These are phyloP conservation scores for Melanargia galathea DNA, from an alignment of 2,888 invertebrate genomes.

Conservation along the genomic window DNA sequence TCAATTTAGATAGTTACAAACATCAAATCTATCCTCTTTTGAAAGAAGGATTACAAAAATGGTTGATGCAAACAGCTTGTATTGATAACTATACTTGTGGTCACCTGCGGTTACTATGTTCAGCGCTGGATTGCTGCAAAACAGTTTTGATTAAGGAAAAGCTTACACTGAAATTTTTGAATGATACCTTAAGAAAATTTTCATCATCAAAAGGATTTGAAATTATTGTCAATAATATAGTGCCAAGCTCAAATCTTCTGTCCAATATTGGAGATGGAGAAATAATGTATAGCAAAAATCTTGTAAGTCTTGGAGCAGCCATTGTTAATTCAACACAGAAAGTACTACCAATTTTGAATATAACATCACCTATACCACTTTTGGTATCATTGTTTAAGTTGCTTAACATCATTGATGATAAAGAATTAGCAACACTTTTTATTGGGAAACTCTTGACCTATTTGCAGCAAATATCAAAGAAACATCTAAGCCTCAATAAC, in stretches of 20 bases:
- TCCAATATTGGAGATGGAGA: conserved; percentile 64
- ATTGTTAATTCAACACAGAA: conserved; percentile 63
- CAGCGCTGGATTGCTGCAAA: conserved; percentile 66
- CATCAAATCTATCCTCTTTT: conserved; percentile 66
- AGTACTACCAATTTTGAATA: conserved; percentile 65
- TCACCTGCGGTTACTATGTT: conserved; percentile 65
- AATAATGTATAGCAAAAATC: conserved; percentile 61
- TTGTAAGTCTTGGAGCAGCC: conserved; percentile 60
- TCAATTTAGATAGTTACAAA: conserved; percentile 56
- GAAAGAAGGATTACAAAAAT: conserved; percentile 73
- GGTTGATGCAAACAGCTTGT: conserved; percentile 69
- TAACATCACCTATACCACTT: conserved; percentile 67
- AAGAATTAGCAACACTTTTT: conserved; percentile 62
- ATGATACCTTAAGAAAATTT: conserved; percentile 58
- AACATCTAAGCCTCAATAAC: conserved; percentile 66
- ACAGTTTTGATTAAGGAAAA: conserved; percentile 59
- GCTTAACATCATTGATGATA: conserved; percentile 56
- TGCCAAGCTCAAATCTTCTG: conserved; percentile 68
- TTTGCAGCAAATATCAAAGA: conserved; percentile 62
- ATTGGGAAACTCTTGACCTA: conserved; percentile 68
- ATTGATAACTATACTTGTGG: conserved; percentile 70
- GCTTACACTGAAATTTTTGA: conserved; percentile 57
- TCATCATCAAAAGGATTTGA: conserved; percentile 73
- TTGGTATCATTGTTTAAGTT: conserved; percentile 67
- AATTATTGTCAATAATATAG: conserved; percentile 63